A percentile compares a stretch with the other conserved stretches of the same genome.
These are phyloP conservation scores for Linnaemya tessellans DNA, from an alignment of 2,888 invertebrate genomes.

Conservation along the genomic window DNA sequence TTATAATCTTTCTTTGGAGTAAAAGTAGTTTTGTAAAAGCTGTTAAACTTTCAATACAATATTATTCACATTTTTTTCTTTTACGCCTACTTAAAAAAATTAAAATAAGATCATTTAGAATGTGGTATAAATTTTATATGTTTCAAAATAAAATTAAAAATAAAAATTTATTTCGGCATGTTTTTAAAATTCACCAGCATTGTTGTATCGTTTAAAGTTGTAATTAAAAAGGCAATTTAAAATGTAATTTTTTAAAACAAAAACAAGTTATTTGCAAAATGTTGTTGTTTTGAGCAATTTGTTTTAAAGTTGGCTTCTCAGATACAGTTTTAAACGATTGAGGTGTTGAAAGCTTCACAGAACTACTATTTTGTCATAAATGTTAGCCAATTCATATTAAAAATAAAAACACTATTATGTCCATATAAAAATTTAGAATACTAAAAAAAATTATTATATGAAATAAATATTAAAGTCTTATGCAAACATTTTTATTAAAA, in stretches of 20 bases:
- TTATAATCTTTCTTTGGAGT: too few relatives aligned
- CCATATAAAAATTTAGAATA: conserved; percentile 9
- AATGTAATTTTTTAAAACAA: too few relatives aligned
- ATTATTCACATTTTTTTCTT: too few relatives aligned
- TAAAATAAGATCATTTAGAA: too few relatives aligned
- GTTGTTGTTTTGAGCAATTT: too few relatives aligned
- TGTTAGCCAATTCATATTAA: background rate
- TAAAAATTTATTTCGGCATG: background rate
- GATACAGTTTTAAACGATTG: background rate
- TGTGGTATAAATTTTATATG: too few relatives aligned
- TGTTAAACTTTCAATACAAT: background rate
- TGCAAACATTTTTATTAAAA: conserved; percentile 18
- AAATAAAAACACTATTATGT: background rate
- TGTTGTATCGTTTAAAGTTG: too few relatives aligned
- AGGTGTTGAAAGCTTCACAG: background rate
- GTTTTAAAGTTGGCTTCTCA: too few relatives aligned
- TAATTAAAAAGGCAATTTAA: background rate
- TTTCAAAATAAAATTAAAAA: background rate
- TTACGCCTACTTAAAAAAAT: too few relatives aligned
- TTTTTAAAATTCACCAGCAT: too few relatives aligned
- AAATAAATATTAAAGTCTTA: background rate
- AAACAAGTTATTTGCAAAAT: too few relatives aligned
- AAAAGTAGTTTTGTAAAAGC: too few relatives aligned
- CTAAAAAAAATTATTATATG: background rate
- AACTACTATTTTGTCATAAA: background rate